phyloP scores from a whole-genome alignment of 2,113 vertebrate species.

The Halcyon senegalensis region DNA sequence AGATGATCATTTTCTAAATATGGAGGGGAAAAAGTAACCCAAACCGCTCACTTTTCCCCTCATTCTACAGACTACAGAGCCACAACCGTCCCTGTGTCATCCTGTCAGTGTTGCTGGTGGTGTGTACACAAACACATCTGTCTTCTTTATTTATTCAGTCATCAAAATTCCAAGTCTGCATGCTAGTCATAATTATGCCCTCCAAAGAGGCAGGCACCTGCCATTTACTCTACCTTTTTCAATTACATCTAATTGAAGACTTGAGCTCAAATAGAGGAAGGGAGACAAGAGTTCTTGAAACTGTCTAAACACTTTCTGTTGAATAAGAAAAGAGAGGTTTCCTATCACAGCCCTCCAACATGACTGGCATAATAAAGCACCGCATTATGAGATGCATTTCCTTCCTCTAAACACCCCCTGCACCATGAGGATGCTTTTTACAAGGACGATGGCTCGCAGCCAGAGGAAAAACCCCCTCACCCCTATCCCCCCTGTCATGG shows the following conservation, averaged over 20 bases:
- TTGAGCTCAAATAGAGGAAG: conserved; percentile 46
- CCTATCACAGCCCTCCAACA: background rate
- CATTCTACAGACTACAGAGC: background rate
- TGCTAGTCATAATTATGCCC: conserved; percentile 46
- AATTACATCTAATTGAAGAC: conserved; percentile 60
- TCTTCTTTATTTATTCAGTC: conserved; percentile 41
- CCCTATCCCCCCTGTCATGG: too few species aligned
- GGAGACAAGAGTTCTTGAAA: conserved; percentile 63
- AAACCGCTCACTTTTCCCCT: background rate
- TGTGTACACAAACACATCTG: conserved; percentile 26
- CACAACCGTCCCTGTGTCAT: background rate
- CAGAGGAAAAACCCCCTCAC: background rate
- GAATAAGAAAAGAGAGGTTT: conserved; percentile 19
- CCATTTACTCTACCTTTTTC: conserved; percentile 51
- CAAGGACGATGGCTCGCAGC: background rate
- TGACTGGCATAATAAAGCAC: conserved; percentile 16
- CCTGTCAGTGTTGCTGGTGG: background rate
- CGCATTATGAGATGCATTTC: background rate
- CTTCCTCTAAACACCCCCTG: background rate
- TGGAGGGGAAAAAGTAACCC: background rate
- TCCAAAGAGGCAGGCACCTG: conserved; percentile 56
- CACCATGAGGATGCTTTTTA: background rate
- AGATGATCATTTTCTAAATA: conserved; percentile 15
- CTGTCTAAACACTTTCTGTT: conserved; percentile 32
- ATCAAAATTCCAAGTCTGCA: conserved; percentile 64